Base-by-base conservation (phyloP, 2,888 invertebrate genomes). In the Neocrepidodera transversa region DNA sequence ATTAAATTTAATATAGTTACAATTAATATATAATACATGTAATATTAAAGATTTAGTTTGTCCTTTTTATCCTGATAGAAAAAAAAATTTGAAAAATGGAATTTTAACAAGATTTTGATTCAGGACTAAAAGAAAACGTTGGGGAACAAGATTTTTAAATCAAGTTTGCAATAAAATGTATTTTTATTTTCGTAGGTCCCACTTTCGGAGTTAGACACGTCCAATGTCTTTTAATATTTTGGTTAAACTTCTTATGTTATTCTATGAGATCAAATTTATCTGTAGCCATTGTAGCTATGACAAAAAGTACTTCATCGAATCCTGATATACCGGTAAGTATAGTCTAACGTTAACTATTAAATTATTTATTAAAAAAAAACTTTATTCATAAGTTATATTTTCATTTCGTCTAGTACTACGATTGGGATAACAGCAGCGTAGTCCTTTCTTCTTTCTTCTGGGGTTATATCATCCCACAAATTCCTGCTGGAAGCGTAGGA, bases 321-420 rank as follows among this genome's bases (percentile, higher is more conserved):
- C 8, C 52, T 30, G 6, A 42, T 13, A n/a, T 43, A 18, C 52
- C 52, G n/a, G 52, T 42, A 32, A 52, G 43, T 52, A 50, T n/a
- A n/a, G n/a, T n/a, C n/a, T n/a, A n/a, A n/a, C n/a, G n/a, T n/a
- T n/a, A n/a, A n/a, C n/a, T n/a, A n/a, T n/a, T n/a, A n/a, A n/a
- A n/a, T n/a, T n/a, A n/a, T n/a, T n/a, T n/a, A n/a, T n/a, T n/a
- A n/a, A n/a, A n/a, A n/a, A 16, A 11, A 17, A 42, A 42, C 18
- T 7, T 3, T 2, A 18, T n/a, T 18, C 17, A 1, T 18, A 42
- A 3, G 3, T 10, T n/a, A 10, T 30, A n/a, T 30, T 30, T n/a
- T 30, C 30, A 30, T 17, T 38, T 16, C 8, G 32, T 42, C 30
- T 30, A 52, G 52, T 43, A 30, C 16, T 52, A 42, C 30, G 14